Base-by-base conservation (phyloP, 2,888 invertebrate species). In the Melinopterus prodromus region DNA sequence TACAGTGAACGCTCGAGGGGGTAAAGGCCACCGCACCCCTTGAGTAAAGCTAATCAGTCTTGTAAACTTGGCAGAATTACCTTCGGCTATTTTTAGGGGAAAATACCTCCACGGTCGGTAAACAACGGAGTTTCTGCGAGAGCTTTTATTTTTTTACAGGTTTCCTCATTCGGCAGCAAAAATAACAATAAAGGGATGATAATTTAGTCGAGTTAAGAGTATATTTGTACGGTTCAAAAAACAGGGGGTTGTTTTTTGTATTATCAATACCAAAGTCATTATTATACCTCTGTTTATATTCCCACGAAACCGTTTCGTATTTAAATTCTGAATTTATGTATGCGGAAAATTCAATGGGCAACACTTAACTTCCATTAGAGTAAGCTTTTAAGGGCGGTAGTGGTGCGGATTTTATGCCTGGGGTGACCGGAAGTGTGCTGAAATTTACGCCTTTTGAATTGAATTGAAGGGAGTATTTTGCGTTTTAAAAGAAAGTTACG, bases 401-500 rank as follows among this genome's bases (percentile, higher is more conserved):
- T 53, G 53, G 53, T 53, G 12, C 53, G 2, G 53, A 6, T 53
- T 53, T 53, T 53, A 53, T 53, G 7, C 53, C 12, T 53, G 53
- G 53, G 53, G 53, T 53, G 53, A 53, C 53, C 53, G 53, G 53
- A 53, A 9, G 53, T 53, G 53, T 53, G 53, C 53, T 53, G 53
- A 53, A 53, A 53, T 53, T 53, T 53, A 53, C 12, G 53, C 53
- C 53, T 53, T 9, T 53, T 9, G 53, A 53, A 53, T 53, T 53
- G 53, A 53, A 53, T 53, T 53, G 53, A 53, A 53, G 53, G 53
- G 26, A 26, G 26, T 26, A 26, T 26, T 26, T 26, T 26, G 26
- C 71, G 71, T 78, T 71, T 71, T 71, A 78, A 78, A 71, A 71
- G 16, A 81, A 82, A 78, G 79, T 81, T 79, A 76, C 70, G 71